Percentiles rank a stretch among this genome's conserved stretches.
These are phyloP conservation scores for Brachystomella parvula DNA, from an alignment of 1,140 invertebrate species.

Conservation along the genomic window DNA sequence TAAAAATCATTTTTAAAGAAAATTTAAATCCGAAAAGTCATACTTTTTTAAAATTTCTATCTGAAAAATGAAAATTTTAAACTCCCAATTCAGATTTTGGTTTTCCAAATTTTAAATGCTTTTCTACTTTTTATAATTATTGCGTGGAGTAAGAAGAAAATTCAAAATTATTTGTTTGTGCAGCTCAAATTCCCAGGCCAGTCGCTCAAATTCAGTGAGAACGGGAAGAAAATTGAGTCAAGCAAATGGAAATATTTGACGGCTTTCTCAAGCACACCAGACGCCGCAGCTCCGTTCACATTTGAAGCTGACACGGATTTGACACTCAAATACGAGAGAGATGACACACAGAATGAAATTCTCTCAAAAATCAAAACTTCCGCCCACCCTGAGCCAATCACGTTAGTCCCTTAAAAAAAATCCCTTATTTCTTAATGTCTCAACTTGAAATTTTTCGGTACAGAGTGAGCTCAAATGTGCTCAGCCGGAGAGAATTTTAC, in stretches of 20 bases:
- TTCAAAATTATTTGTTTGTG: neutral
- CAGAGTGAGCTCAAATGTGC: neutral
- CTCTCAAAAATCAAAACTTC: constrained; percentile 21
- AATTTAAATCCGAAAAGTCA: neutral
- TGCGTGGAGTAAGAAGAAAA: no score
- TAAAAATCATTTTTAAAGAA: no score
- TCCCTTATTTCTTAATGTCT: constrained; percentile 2
- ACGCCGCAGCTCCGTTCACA: neutral
- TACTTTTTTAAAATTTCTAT: neutral
- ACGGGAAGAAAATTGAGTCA: constrained; percentile 5
- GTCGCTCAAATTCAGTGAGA: constrained; percentile 27
- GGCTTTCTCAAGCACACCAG: constrained; percentile 19
- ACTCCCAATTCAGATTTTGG: no score
- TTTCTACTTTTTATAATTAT: no score
- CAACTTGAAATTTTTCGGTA: neutral
- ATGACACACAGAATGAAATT: constrained; percentile 17
- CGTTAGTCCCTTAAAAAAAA: constrained; percentile 13
- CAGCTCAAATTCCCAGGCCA: constrained; percentile 21
- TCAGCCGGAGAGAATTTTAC: neutral
- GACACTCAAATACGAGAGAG: constrained; percentile 10
- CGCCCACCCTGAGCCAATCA: constrained; percentile 18
- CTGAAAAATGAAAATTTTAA: no score
- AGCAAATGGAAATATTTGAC: constrained; percentile 24
- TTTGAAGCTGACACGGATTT: constrained; percentile 29
- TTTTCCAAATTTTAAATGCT: no score